Base-by-base conservation (phyloP, 2,888 invertebrate genomes). In the Thumatha senex region DNA sequence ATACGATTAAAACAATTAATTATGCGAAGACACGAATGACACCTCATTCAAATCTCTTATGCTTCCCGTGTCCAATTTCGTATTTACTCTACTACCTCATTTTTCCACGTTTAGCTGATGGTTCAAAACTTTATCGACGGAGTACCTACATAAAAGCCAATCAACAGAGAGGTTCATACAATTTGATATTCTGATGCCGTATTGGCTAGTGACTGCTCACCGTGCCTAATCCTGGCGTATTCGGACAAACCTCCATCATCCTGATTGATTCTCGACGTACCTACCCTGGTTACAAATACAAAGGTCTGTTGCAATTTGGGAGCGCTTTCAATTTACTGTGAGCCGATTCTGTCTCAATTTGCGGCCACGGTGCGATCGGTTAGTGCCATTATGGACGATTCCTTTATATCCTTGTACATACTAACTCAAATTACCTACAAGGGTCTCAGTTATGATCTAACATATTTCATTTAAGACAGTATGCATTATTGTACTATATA, bases 311-410 rank as follows among this genome's bases (percentile, higher is more conserved):
- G 83, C 83, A 82, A 86, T 86, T 88, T 78, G 74, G 78, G 68
- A 81, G 70, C 80, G 86, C 83, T 89, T 87, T 86, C 88, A 87
- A 89, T 89, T 89, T 87, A 82, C 82, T 79, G 82, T 74, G 80
- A 81, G 78, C 80, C 76, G 71, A 70, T 77, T 74, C 73, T 38
- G 75, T 80, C 82, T 82, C 82, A 81, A 86, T 86, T 87, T 84
- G 85, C 62, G 78, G 79, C 63, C 65, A 66, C 70, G 58, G 67
- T 67, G 65, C 76, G 71, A 70, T 75, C 67, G 67, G 61, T 63
- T 57, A 51, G 54, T 49, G 58, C 64, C 61, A 49, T 58, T 48
- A 44, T 39, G 40, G 48, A 58, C 58, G 57, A 45, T 31, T 14
- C 39, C 56, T 54, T 52, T 35, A 54, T 57, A n/a, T 34, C 39